Evolutionary conservation across 2,113 vertebrate species (phyloP).

Genomic region (Ophthalmolycus amberensis): DNA sequence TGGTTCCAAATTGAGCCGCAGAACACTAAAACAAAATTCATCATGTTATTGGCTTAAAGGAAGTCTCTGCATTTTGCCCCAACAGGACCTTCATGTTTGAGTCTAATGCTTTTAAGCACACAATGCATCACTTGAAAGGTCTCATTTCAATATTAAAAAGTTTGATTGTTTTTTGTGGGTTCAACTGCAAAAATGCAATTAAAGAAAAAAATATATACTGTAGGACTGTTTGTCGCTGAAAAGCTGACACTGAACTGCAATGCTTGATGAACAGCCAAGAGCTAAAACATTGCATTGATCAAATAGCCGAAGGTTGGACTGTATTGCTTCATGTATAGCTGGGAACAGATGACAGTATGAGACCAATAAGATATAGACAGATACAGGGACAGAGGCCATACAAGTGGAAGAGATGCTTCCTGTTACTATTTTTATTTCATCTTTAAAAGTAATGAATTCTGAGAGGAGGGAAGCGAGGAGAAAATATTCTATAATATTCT

Average conservation of each 20-base stretch:
- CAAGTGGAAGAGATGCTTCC: neutral
- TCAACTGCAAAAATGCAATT: neutral
- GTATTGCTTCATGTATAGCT: conserved; percentile 3
- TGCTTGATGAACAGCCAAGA: neutral
- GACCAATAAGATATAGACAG: conserved; percentile 1
- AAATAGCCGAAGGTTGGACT: conserved; percentile 20
- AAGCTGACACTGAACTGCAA: neutral
- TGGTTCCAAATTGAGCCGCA: neutral
- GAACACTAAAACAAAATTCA: neutral
- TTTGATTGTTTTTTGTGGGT: neutral
- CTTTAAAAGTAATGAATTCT: conserved; percentile 12
- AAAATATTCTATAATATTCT: neutral
- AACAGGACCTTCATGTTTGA: neutral
- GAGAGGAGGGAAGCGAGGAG: neutral
- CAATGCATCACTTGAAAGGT: neutral
- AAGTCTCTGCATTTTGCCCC: neutral
- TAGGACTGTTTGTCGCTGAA: neutral
- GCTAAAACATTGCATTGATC: neutral
- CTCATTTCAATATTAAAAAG: neutral
- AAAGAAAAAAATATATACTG: neutral
- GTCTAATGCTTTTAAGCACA: neutral
- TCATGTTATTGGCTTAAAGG: neutral
- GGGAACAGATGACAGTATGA: conserved; percentile 8
- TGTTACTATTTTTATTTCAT: conserved; percentile 26
- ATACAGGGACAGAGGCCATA: conserved; percentile 11